Evolutionary conservation across 2,113 vertebrate species (phyloP).

Genomic region (Rhegmatorhina hoffmannsi): DNA sequence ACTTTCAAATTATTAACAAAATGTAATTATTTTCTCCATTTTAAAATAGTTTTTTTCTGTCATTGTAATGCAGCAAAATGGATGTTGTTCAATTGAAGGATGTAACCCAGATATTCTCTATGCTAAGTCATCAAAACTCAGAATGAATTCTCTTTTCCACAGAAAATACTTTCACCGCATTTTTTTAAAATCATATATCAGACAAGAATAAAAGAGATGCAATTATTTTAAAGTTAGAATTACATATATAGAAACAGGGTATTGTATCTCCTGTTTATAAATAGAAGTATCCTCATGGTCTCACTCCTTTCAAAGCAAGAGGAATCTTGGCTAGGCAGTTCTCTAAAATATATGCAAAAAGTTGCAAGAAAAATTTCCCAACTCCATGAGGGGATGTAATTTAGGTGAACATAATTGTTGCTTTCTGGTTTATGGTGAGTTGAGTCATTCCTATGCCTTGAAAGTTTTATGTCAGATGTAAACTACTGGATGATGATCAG

Average conservation of each 20-base stretch:
- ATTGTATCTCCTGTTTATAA: constrained; percentile 23
- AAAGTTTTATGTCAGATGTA: not conserved
- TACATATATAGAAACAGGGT: not conserved
- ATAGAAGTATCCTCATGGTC: not conserved
- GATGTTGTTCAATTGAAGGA: constrained; percentile 48
- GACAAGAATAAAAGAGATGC: not conserved
- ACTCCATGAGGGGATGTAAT: not conserved
- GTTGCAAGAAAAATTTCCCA: not conserved
- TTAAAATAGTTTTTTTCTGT: not conserved
- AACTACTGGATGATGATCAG: constrained; percentile 53
- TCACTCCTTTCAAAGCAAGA: constrained; percentile 42
- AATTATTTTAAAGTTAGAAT: constrained; percentile 1
- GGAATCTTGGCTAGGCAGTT: not conserved
- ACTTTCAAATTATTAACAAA: not conserved
- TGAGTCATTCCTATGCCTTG: not conserved
- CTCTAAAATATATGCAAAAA: constrained; percentile 42
- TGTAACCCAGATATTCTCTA: constrained; percentile 23
- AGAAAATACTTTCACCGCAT: not conserved
- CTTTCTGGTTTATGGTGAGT: constrained; percentile 16
- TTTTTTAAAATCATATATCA: not conserved
- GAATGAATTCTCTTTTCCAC: not conserved
- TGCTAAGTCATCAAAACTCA: constrained; percentile 34
- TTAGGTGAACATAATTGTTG: constrained; percentile 36
- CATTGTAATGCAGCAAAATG: constrained; percentile 27
- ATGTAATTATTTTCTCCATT: constrained; percentile 13